Evolutionary conservation across 2,113 vertebrate species (phyloP).

Genomic region (Eurypyga helias): DNA sequence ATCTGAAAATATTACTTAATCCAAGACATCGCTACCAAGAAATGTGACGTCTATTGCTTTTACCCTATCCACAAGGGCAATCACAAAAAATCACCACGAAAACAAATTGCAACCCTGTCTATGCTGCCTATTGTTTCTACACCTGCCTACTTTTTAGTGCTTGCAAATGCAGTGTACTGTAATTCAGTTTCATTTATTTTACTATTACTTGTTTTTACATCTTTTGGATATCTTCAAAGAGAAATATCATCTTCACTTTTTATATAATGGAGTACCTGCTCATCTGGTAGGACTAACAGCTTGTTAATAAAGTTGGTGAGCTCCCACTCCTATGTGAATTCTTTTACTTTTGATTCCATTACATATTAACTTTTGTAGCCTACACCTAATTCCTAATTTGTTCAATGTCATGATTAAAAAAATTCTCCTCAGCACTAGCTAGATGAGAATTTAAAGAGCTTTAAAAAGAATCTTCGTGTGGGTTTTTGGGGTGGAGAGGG

Average conservation of each 20-base stretch:
- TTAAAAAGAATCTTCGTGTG: not conserved
- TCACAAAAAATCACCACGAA: fast-evolving
- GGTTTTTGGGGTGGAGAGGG: not conserved
- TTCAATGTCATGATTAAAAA: not conserved
- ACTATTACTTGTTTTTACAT: not conserved
- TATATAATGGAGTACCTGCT: not conserved
- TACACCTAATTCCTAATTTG: not conserved
- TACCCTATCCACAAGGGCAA: not conserved
- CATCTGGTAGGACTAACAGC: not conserved
- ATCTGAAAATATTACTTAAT: not conserved
- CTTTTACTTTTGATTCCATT: not conserved
- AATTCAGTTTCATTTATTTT: not conserved
- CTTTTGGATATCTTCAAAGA: not conserved
- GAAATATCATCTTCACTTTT: not conserved
- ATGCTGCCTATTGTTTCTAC: not conserved
- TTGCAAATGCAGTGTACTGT: not conserved
- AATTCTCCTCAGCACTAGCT: not conserved
- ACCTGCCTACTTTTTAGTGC: not conserved
- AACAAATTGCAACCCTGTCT: not conserved
- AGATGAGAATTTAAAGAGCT: conserved; percentile 17
- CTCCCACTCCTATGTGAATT: not conserved
- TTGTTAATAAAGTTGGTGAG: not conserved
- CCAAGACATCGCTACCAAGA: not conserved
- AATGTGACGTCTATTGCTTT: not conserved
- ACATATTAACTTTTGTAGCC: not conserved